phyloP scores from a whole-genome alignment of 2,113 vertebrate species.

The Phalacrocorax pelagicus region DNA sequence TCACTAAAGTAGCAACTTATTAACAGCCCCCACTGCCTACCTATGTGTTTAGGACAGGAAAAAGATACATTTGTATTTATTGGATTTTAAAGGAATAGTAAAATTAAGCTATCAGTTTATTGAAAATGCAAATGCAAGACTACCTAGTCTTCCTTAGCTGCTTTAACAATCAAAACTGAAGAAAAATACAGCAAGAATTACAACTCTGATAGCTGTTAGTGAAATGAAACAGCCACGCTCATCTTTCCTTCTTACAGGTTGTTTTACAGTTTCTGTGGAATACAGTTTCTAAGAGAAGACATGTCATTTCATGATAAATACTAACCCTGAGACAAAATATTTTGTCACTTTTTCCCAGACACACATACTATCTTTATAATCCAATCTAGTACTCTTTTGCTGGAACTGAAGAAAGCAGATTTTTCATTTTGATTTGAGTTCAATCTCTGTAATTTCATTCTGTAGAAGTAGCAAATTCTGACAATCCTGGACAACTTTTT shows the following conservation, averaged over 20 bases:
- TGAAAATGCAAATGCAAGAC: background rate
- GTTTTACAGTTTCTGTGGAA: constrained; percentile 18
- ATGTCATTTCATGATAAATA: constrained; percentile 35
- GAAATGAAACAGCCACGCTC: background rate
- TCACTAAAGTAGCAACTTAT: background rate
- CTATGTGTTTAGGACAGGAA: background rate
- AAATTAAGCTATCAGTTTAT: background rate
- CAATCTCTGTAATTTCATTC: background rate
- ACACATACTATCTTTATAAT: constrained; percentile 9
- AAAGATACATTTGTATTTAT: background rate
- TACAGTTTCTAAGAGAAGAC: constrained; percentile 28
- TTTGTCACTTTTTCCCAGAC: background rate
- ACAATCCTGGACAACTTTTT: background rate
- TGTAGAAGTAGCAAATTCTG: background rate
- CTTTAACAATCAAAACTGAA: background rate
- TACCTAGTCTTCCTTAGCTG: background rate
- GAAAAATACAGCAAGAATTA: background rate
- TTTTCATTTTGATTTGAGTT: background rate
- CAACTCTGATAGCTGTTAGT: background rate
- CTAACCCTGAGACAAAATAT: constrained; percentile 37
- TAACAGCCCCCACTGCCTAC: background rate
- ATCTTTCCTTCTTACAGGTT: constrained; percentile 20
- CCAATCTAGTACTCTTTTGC: background rate
- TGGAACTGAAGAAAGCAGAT: background rate
- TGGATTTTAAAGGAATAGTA: background rate